A percentile compares a stretch with the other conserved stretches of the same genome.
Evolutionary conservation across 2,888 invertebrate species (phyloP).

Genomic region (Orchesella flavescens): DNA sequence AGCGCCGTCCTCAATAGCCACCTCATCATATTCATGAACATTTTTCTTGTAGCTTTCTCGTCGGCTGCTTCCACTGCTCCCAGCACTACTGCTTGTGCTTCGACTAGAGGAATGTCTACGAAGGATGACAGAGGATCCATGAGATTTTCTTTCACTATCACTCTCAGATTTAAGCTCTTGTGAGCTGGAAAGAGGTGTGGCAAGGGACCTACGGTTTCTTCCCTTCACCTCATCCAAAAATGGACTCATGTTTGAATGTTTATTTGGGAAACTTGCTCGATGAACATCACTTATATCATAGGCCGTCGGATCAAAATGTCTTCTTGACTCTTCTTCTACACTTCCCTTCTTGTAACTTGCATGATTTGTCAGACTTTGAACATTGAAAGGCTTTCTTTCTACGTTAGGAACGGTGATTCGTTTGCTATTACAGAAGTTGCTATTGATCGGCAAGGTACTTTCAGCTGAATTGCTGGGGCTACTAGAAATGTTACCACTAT

Average conservation of each 20-base stretch:
- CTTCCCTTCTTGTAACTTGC: conserved; percentile 20
- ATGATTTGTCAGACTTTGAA: conserved; percentile 44
- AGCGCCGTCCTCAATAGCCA: conserved; percentile 70
- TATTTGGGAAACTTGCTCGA: not conserved
- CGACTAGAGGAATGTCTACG: conserved; percentile 61
- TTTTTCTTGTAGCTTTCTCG: conserved; percentile 39
- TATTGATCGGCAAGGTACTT: conserved; percentile 43
- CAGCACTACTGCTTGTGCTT: conserved; percentile 45
- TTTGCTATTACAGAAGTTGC: conserved; percentile 58
- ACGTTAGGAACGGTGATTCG: conserved; percentile 61
- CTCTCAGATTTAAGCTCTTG: conserved; percentile 22
- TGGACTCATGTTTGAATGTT: conserved; percentile 1
- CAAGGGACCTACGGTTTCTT: conserved; percentile 30
- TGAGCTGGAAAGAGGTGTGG: conserved; percentile 8
- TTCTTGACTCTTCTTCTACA: not conserved
- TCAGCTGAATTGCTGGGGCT: conserved; percentile 32
- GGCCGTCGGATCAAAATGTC: conserved; percentile 43
- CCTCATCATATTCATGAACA: conserved; percentile 70
- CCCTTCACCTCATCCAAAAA: conserved; percentile 2
- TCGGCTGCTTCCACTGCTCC: conserved; percentile 37
- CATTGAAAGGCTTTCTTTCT: conserved; percentile 27
- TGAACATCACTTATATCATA: conserved; percentile 57
- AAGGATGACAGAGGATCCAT: conserved; percentile 33
- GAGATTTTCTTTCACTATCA: conserved; percentile 21
- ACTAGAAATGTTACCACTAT: conserved; percentile 25